Conservation (phyloP, 2,888 invertebrate genomes). For the Microdon myrmicae region DNA sequence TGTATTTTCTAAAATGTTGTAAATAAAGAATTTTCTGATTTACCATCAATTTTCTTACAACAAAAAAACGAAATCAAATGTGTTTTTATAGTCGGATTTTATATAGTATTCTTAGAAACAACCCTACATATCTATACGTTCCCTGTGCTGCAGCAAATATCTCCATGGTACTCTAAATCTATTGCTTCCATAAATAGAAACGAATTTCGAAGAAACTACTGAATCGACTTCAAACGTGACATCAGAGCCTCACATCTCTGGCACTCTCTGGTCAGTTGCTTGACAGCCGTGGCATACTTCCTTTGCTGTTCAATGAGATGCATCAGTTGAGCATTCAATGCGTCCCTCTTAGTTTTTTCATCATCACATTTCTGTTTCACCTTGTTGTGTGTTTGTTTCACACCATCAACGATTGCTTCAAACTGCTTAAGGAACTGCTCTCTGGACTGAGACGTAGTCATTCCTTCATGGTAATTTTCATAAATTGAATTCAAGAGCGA, state of each 20-base stretch:
- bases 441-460: slow-evolving; percentile 80
- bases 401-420: slow-evolving; percentile 87
- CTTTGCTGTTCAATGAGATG: slow-evolving; percentile 77
- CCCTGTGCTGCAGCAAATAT: no score
- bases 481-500: slow-evolving; percentile 87
- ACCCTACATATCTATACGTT: background rate
- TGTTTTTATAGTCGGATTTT: no score
- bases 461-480: slow-evolving; percentile 88
- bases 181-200: no score
- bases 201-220: no score
- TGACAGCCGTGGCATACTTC: slow-evolving; percentile 79
- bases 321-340: slow-evolving; percentile 72
- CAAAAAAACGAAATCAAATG: no score
- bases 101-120: no score
- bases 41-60: no score
- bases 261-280: slow-evolving; percentile 80
- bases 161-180: no score
- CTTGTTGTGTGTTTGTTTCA: slow-evolving; percentile 86
- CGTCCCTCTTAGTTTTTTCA: slow-evolving; percentile 76
- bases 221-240: slow-evolving; percentile 64
- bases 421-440: slow-evolving; percentile 93
- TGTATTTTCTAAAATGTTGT: no score
- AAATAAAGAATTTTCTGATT: no score
- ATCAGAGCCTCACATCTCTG: slow-evolving; percentile 73
- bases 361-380: slow-evolving; percentile 74